Percentiles rank a stretch among this genome's conserved stretches.
These are phyloP conservation scores for Callipepla squamata DNA, from an alignment of 2,113 vertebrate genomes.

Conservation along the genomic window DNA sequence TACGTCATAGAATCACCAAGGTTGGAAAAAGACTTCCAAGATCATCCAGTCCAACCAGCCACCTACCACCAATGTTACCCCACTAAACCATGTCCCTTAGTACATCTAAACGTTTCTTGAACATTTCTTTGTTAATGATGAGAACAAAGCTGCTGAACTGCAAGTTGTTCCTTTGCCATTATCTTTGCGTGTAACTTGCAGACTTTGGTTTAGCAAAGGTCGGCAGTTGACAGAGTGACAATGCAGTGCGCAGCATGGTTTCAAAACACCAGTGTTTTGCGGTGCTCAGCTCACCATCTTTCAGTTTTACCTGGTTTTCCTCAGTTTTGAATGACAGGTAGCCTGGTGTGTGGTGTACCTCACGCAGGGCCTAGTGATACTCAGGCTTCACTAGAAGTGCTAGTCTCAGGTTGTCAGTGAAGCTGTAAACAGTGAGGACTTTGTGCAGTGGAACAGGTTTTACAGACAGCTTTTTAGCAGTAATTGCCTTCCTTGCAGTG, in stretches of 20 bases:
- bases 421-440: background rate
- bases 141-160: background rate
- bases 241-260: background rate
- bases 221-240: background rate
- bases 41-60: too few relatives aligned
- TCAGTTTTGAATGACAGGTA: background rate
- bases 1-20: too few relatives aligned
- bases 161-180: background rate
- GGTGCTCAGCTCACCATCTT: background rate
- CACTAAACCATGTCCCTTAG: too few relatives aligned
- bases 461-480: background rate
- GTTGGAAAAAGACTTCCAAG: too few relatives aligned
- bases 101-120: too few relatives aligned
- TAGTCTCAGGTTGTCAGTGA: background rate
- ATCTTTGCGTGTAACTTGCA: background rate
- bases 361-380: accelerated
- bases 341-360: background rate
- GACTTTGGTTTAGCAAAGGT: background rate
- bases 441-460: background rate
- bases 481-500: background rate
- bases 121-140: background rate
- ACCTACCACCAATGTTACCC: too few relatives aligned
- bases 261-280: background rate
- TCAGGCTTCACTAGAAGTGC: background rate
- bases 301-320: background rate